Percentiles rank a stretch among this genome's conserved stretches.
Evolutionary conservation across 53 echinoderm and acorn worm species (phyloP).

Genomic region (Holothuria scabra): DNA sequence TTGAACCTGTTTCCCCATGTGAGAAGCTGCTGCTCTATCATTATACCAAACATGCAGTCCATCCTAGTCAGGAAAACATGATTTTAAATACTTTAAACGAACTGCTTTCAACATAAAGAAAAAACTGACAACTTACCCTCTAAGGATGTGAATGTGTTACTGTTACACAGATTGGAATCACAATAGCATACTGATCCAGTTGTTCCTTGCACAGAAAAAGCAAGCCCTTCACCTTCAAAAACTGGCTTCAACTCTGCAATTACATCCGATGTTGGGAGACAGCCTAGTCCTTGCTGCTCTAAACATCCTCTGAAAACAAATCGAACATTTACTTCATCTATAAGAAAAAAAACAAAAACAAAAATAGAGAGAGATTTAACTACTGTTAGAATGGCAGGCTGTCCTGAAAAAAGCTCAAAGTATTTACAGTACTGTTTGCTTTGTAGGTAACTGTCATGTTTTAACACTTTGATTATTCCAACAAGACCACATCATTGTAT

Average conservation of each 20-base stretch:
- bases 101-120: no score
- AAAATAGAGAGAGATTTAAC: no score
- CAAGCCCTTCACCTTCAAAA: background rate
- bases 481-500: background rate
- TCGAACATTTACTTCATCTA: background rate
- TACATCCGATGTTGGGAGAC: background rate
- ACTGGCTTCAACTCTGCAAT: background rate
- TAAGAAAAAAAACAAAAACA: background rate
- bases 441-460: background rate
- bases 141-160: background rate
- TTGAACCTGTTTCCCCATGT: no score
- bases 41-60: no score
- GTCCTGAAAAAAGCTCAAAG: no score
- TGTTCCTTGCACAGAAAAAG: background rate
- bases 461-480: background rate
- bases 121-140: conserved; percentile 4
- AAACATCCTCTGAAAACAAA: conserved; percentile 26
- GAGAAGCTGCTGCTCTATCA: no score
- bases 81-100: no score
- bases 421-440: background rate
- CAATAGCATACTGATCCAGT: conserved; percentile 15
- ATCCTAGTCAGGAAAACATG: no score
- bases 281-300: background rate
- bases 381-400: no score
- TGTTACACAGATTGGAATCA: background rate